Percentiles rank a stretch among this genome's conserved stretches.
Evolutionary conservation across 2,888 invertebrate species (phyloP).

Genomic region (Gastracanthus pulcherrimus): DNA sequence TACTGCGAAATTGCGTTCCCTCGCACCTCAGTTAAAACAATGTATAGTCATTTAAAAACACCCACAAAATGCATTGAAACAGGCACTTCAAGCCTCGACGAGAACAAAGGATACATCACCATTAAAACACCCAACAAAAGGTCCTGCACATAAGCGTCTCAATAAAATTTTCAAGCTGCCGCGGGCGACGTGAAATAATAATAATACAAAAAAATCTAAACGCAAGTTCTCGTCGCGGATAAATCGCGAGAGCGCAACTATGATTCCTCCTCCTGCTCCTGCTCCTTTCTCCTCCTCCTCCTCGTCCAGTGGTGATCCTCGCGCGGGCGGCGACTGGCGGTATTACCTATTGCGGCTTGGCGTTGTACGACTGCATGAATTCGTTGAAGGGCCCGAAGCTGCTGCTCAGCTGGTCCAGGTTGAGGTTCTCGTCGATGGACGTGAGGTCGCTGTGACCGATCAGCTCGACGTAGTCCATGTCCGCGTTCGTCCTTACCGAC

Average conservation of each 20-base stretch:
- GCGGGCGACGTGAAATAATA: background rate
- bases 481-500: conserved; percentile 71
- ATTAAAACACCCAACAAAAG: conserved; percentile 18
- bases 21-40: too few species aligned
- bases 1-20: too few species aligned
- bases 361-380: conserved; percentile 72
- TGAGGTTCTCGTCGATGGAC: conserved; percentile 75
- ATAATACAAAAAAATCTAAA: conserved; percentile 25
- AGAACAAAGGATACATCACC: background rate
- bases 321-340: conserved; percentile 49
- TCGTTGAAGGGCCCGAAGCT: conserved; percentile 70
- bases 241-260: conserved; percentile 1
- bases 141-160: conserved; percentile 16
- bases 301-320: background rate
- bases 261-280: background rate
- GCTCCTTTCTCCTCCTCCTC: background rate
- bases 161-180: conserved; percentile 21
- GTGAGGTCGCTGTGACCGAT: conserved; percentile 71
- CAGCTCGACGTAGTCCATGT: conserved; percentile 75
- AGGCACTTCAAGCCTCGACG: conserved; percentile 15
- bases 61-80: conserved; percentile 17
- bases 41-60: too few species aligned
- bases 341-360: conserved; percentile 74
- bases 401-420: conserved; percentile 73
- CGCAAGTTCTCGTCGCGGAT: background rate